Evolutionary conservation across 53 echinoderm and acorn worm genomes (phyloP), one percentile per base, ranked within the genome.

Genomic region (Holothuria scabra): DNA sequence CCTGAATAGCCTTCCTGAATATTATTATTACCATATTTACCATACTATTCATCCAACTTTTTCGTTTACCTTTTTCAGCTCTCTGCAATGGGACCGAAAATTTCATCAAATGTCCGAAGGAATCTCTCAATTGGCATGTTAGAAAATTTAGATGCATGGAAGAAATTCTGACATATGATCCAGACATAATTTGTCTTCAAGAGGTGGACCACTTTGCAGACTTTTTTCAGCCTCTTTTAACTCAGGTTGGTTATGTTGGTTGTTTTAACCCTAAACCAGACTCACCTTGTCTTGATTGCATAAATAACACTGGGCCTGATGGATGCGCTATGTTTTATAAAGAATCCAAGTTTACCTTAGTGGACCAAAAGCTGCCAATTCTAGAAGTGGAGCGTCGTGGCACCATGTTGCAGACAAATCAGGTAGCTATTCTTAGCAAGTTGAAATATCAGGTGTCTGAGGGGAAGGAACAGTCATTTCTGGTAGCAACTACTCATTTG

Each of bases 291-390:
- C 72, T 99, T 56, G 85, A 94, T 68, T 89, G 89, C 67, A 22
- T 91, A 2, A 8, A 88, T 19, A 92, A 99, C 66, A 90, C 87
- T 33, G 99, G 99, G n/a, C 91, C 99, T 0, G 99, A 99, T 59
- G 99, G 99, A 10, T 99, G 99, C 68, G 99, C 93, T 2, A 71
- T 94, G 29, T 94, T 99, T 81, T 99, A 81, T 88, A 99, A 99
- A 82, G 60, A 63, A 18, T 81, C 85, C 74, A 92, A 92, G 59
- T 95, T 99, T 80, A 64, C 87, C 19, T 64, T 89, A 22, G 79
- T 93, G 14, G 67, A 66, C 35, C 86, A 88, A 25, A 59, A 49
- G 14, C 85, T 76, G 21, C 93, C 91, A 12, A 79, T 90, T 24
- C 59, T 99, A 60, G 78, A 93, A 56, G 81, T 38, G 9, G 67